Percentiles rank a stretch among this genome's conserved stretches.
phyloP scores from a whole-genome alignment of 2,888 invertebrate genomes.

The Platycheirus rosarum region DNA sequence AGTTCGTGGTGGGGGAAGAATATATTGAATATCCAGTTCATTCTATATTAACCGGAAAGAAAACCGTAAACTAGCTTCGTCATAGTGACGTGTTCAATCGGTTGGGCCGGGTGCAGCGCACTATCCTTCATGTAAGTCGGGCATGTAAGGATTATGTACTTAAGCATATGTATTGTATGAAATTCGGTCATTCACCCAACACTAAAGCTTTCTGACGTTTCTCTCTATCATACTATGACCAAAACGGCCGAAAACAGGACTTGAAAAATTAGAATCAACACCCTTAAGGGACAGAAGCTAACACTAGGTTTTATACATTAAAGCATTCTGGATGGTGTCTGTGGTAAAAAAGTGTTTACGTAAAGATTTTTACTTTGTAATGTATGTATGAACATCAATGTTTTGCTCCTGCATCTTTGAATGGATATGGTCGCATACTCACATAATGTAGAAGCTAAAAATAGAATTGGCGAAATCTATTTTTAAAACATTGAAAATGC shows the following conservation, averaged over 20 bases:
- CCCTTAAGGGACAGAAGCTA: too few relatives aligned
- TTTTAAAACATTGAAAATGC: conserved; percentile 42
- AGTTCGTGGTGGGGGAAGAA: background rate
- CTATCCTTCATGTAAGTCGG: conserved; percentile 51
- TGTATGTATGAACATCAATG: background rate
- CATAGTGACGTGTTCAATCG: conserved; percentile 58
- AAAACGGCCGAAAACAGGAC: conserved; percentile 34
- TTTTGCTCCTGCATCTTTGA: too few relatives aligned
- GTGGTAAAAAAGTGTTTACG: too few relatives aligned
- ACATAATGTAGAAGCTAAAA: conserved; percentile 36
- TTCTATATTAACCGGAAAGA: conserved; percentile 54
- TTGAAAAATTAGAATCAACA: conserved; percentile 40
- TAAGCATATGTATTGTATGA: too few relatives aligned
- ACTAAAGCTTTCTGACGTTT: conserved; percentile 46
- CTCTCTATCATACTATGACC: conserved; percentile 26
- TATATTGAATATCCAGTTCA: conserved; percentile 3
- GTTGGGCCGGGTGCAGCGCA: conserved; percentile 61
- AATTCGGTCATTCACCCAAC: conserved; percentile 68
- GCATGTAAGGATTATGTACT: conserved; percentile 62
- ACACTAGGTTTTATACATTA: too few relatives aligned
- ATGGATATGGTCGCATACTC: too few relatives aligned
- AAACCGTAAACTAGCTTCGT: conserved; percentile 65
- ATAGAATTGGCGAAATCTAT: conserved; percentile 58
- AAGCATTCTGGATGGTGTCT: conserved; percentile 24
- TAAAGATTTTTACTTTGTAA: too few relatives aligned